Percentiles rank a stretch among this genome's conserved stretches.
Evolutionary conservation across 2,797 vertebrate genomes (phyloP).

Genomic region (Gallinago nigripennis): DNA sequence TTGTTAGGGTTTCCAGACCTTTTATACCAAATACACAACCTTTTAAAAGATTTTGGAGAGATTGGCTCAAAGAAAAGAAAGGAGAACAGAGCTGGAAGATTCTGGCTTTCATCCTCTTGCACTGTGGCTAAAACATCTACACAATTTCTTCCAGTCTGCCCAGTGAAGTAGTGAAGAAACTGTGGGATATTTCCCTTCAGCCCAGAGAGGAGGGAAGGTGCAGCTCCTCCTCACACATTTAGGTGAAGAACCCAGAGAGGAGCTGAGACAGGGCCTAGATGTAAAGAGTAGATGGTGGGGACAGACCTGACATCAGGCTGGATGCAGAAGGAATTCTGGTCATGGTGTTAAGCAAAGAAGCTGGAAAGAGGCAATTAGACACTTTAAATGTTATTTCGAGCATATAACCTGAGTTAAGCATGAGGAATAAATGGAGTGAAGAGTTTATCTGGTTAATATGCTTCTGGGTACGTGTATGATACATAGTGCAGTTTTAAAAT

Average conservation of each 20-base stretch:
- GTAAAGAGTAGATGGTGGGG: not conserved
- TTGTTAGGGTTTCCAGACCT: not conserved
- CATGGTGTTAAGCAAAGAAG: not conserved
- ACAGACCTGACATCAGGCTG: not conserved
- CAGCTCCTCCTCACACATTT: not conserved
- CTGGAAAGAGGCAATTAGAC: accelerated
- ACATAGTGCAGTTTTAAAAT: not conserved
- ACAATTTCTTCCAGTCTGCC: not conserved
- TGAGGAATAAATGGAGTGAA: not conserved
- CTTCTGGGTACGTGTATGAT: not conserved
- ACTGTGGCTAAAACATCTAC: not conserved
- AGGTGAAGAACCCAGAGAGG: not conserved
- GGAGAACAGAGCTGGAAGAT: not conserved
- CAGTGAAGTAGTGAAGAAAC: not conserved
- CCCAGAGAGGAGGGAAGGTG: not conserved
- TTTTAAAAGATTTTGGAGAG: not conserved
- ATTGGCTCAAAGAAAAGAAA: not conserved
- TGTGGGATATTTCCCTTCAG: not conserved
- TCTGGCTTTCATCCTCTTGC: not conserved
- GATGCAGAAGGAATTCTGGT: not conserved
- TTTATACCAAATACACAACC: not conserved
- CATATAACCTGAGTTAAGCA: not conserved
- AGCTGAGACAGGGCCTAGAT: not conserved
- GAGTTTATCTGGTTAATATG: not conserved
- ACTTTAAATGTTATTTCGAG: not conserved